Conservation (phyloP, 2,888 invertebrate species). For the Anthrax anthrax region DNA sequence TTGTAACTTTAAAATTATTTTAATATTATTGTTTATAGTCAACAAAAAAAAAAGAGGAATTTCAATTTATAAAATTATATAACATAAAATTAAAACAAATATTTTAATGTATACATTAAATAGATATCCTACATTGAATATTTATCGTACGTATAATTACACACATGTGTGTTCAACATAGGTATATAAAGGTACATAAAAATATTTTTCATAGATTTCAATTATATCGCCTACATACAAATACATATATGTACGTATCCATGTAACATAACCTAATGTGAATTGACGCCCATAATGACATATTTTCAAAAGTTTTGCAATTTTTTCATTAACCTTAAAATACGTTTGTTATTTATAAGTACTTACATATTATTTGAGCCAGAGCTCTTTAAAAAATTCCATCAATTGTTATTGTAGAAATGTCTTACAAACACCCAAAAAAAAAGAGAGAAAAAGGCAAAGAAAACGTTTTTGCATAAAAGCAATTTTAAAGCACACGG, state of each 20-base stretch:
- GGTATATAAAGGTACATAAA: too few relatives aligned
- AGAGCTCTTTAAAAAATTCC: slow-evolving; percentile 3
- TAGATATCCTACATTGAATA: too few relatives aligned
- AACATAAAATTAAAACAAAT: too few relatives aligned
- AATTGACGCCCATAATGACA: slow-evolving; percentile 4
- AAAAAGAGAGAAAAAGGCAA: not conserved
- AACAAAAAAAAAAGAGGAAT: too few relatives aligned
- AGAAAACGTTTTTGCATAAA: not conserved
- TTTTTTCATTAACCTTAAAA: slow-evolving; percentile 1
- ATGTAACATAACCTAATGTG: not conserved
- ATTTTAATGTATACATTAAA: too few relatives aligned
- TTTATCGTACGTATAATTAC: too few relatives aligned
- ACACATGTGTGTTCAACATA: too few relatives aligned
- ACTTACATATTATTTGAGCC: not conserved
- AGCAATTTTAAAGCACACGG: not conserved
- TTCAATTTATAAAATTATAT: too few relatives aligned
- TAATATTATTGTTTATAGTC: too few relatives aligned
- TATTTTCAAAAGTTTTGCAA: slow-evolving; percentile 4
- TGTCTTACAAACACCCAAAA: slow-evolving; percentile 5
- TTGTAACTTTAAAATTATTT: too few relatives aligned
- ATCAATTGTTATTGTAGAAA: not conserved
- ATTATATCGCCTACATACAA: not conserved
- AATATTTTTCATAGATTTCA: not conserved
- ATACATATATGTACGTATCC: too few relatives aligned
- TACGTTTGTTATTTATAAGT: too few relatives aligned